Evolutionary conservation across 2,888 invertebrate species (phyloP), one percentile per base, ranked within the genome.

Genomic region (Pteria penguin): DNA sequence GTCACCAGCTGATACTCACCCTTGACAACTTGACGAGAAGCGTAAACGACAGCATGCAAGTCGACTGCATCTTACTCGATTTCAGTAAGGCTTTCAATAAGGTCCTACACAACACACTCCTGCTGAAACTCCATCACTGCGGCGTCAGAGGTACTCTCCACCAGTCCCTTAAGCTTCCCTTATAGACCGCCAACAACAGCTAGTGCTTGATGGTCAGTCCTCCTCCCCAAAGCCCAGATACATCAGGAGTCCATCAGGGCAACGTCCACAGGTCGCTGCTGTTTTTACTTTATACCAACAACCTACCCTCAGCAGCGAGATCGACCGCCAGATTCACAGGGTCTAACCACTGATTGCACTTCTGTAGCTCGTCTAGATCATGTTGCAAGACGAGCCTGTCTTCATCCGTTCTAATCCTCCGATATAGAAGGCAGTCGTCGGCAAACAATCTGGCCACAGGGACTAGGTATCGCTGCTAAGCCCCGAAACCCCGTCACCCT

Each of bases 21-120:
- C 8, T 45, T 14, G 14, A 18, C 14, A 18, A 45, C 45, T 14
- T 45, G 45, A 18, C 45, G 14, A 8, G 8, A 18, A 45, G 45
- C 14, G 14, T 45, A 18, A 18, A 18, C 8, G 14, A 11, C 14
- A 45, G 14, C 8, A 45, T 11, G 14, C 45, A 45, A 45, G 58
- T 71, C 26, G 82, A 84, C 71, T 33, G 67, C 27, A 52, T 79
- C 14, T 18, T 78, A 4, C 62, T 76, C 11, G 82, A 84, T 69
- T 79, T 84, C 36, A 62, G 67, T 27, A 68, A 74, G 29, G 68
- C 61, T 8, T 61, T 68, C 58, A 61, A 68, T 32, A 61, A 54
- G 4, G 18, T 55, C 4, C 4, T 14, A 22, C 33, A 4, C 14
- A 63, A 66, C 31, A 2, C 65, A 22, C 68, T 72, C 4, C 31